Conservation (phyloP, 2,888 invertebrate species). For the Eledona agricola region DNA sequence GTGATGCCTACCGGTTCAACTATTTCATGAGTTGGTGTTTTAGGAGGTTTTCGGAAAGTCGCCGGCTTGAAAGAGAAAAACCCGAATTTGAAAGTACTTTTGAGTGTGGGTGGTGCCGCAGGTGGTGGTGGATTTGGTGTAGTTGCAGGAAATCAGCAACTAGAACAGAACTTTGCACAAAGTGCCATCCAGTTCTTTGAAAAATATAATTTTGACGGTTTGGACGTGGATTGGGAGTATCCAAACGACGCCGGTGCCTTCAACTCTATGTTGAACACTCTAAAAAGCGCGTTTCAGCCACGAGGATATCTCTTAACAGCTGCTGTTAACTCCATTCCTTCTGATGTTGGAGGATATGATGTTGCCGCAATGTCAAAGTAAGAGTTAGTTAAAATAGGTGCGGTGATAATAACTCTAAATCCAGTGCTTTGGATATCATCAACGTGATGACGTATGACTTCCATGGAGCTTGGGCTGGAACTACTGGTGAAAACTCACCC, state of each 20-base stretch:
- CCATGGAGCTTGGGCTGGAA: conserved; percentile 72
- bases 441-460: conserved; percentile 79
- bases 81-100: conserved; percentile 27
- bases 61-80: conserved; percentile 40
- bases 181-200: conserved; percentile 29
- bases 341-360: conserved; percentile 67
- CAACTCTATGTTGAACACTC: conserved; percentile 62
- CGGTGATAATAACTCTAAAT: conserved; percentile 30
- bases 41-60: conserved; percentile 21
- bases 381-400: neutral
- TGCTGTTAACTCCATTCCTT: conserved; percentile 66
- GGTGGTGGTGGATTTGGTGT: conserved; percentile 16
- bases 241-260: conserved; percentile 38
- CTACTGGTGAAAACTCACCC: conserved; percentile 73
- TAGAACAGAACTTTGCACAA: conserved; percentile 17
- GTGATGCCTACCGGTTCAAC: no score
- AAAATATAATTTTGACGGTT: conserved; percentile 39
- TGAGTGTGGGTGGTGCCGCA: conserved; percentile 32
- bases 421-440: conserved; percentile 71
- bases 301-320: conserved; percentile 66
- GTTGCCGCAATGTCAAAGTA: conserved; percentile 66
- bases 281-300: conserved; percentile 65
- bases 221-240: conserved; percentile 45
- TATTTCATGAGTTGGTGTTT: conserved; percentile 2
- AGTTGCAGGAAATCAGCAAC: conserved; percentile 5